Conservation (phyloP, 2,113 vertebrate species). For the Osmerus eperlanus region DNA sequence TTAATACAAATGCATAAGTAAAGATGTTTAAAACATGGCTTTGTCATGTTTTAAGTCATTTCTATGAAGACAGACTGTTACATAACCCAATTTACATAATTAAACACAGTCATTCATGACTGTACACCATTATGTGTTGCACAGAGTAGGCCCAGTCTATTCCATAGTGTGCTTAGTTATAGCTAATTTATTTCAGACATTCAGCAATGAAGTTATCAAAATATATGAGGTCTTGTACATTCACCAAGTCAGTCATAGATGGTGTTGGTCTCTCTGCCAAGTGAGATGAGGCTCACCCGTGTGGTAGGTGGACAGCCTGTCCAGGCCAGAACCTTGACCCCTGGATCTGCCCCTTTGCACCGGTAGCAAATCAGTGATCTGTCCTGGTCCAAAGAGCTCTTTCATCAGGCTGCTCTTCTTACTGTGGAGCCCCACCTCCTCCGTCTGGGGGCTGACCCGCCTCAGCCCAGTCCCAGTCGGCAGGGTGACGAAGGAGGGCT, state of each 20-base stretch:
- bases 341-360: not conserved
- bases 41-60: too few species aligned
- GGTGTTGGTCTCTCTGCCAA: not conserved
- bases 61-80: too few species aligned
- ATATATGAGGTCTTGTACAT: not conserved
- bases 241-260: conserved; percentile 1
- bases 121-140: too few species aligned
- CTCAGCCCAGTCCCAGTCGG: not conserved
- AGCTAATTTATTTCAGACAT: conserved; percentile 4
- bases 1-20: too few species aligned
- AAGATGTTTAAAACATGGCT: too few species aligned
- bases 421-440: not conserved
- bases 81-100: too few species aligned
- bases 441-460: not conserved
- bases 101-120: too few species aligned
- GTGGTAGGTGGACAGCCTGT: not conserved
- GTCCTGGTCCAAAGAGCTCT: conserved; percentile 20
- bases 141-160: too few species aligned
- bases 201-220: not conserved
- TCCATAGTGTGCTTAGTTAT: conserved; percentile 7
- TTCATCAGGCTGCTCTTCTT: conserved; percentile 25
- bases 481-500: conserved; percentile 15
- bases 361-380: not conserved
- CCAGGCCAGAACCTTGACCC: not conserved
- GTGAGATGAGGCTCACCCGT: conserved; percentile 1